Conservation (phyloP, 2,113 vertebrate species). For the Crypturellus undulatus region DNA sequence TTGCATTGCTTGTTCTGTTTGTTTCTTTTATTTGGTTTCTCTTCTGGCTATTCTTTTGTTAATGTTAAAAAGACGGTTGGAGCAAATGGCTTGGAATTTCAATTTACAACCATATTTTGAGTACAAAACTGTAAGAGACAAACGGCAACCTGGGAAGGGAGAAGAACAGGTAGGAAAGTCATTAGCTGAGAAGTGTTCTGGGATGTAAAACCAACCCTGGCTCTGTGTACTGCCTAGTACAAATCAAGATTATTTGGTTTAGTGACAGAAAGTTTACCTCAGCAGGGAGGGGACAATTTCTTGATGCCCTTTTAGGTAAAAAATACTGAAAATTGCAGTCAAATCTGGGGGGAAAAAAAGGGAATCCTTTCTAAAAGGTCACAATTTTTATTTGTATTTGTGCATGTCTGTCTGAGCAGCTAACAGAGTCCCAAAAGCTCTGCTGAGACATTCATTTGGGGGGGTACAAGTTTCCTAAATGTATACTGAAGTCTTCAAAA, state of each 20-base stretch:
- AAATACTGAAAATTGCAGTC: not conserved
- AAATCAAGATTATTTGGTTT: not conserved
- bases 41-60: constrained; percentile 63
- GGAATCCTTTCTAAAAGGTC: not conserved
- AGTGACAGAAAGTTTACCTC: not conserved
- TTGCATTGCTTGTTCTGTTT: constrained; percentile 72
- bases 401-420: not conserved
- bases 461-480: not conserved
- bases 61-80: not conserved
- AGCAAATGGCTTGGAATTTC: constrained; percentile 81
- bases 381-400: not conserved
- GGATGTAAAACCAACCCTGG: not conserved
- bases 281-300: not conserved
- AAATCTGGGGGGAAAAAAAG: not conserved
- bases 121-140: constrained; percentile 20
- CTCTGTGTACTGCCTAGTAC: not conserved
- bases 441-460: not conserved
- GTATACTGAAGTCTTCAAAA: not conserved
- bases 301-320: not conserved
- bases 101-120: constrained; percentile 24
- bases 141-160: not conserved
- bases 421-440: not conserved
- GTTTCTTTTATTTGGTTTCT: constrained; percentile 64
- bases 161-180: not conserved
- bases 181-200: not conserved